Evolutionary conservation across 2,113 vertebrate species (phyloP).

Genomic region (Siphamia tubifer): DNA sequence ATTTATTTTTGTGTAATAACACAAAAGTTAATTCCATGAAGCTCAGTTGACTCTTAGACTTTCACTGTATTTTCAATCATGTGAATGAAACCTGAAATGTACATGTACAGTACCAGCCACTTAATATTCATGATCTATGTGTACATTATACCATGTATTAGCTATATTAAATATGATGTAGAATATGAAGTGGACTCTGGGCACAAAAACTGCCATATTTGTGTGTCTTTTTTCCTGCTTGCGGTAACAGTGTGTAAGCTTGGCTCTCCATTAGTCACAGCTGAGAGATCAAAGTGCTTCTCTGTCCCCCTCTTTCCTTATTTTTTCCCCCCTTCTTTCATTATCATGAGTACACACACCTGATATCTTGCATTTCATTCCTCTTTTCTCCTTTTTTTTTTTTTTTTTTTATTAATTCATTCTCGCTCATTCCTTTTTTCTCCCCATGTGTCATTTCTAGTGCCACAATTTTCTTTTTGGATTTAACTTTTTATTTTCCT

Average conservation of each 20-base stretch:
- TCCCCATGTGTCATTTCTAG: background rate
- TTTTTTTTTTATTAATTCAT: background rate
- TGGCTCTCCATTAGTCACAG: conserved; percentile 54
- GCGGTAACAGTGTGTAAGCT: conserved; percentile 33
- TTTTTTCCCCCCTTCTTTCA: conserved; percentile 1
- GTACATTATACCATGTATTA: background rate
- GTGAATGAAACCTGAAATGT: background rate
- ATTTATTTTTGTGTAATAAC: background rate
- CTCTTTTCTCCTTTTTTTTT: background rate
- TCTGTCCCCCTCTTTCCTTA: conserved; percentile 17
- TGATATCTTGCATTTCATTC: conserved; percentile 17
- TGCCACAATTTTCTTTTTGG: background rate
- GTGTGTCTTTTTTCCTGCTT: conserved; percentile 22
- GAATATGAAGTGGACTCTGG: conserved; percentile 8
- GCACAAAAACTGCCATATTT: background rate
- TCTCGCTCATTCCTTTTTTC: background rate
- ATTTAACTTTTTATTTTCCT: background rate
- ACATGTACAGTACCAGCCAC: background rate
- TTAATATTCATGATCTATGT: background rate
- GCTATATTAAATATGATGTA: background rate
- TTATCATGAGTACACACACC: conserved; percentile 47
- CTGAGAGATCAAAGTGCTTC: conserved; percentile 62
- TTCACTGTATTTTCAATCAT: background rate
- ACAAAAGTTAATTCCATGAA: background rate
- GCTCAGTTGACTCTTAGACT: background rate